These are phyloP conservation scores for Orgyia antiqua DNA, from an alignment of 2,888 invertebrate species.

Conservation along the genomic window DNA sequence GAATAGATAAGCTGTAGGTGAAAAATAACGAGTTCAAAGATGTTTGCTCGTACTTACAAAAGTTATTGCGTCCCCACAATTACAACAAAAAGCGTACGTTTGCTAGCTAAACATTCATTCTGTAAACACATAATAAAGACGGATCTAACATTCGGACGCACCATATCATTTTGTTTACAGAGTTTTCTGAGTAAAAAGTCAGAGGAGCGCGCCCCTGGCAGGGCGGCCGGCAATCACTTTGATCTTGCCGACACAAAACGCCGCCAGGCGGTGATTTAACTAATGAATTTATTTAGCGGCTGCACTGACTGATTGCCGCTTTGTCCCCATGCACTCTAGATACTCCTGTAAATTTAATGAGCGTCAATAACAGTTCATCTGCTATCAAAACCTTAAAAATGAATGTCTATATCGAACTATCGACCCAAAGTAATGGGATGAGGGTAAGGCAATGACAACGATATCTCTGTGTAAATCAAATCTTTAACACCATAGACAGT, in stretches of 20 bases:
- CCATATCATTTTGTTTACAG: slow-evolving; percentile 77
- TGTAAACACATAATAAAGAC: slow-evolving; percentile 73
- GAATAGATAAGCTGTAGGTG: background rate
- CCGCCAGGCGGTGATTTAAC: slow-evolving; percentile 77
- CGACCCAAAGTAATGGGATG: too few species aligned
- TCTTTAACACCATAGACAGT: too few species aligned
- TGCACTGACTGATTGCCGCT: slow-evolving; percentile 52
- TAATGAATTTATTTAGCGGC: slow-evolving; percentile 80
- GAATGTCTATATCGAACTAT: too few species aligned
- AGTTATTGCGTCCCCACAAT: slow-evolving; percentile 53
- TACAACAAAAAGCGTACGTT: slow-evolving; percentile 59
- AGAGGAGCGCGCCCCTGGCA: slow-evolving; percentile 64
- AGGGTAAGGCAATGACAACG: too few species aligned
- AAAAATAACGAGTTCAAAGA: slow-evolving; percentile 31
- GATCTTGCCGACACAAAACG: slow-evolving; percentile 77
- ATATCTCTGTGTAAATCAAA: too few species aligned
- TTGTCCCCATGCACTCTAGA: slow-evolving; percentile 30
- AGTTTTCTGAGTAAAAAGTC: slow-evolving; percentile 76
- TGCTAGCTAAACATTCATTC: slow-evolving; percentile 62
- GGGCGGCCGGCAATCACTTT: slow-evolving; percentile 63
- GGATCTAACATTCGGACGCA: slow-evolving; percentile 75
- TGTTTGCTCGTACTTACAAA: slow-evolving; percentile 39
- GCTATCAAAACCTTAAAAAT: too few species aligned
- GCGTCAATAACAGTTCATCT: too few species aligned
- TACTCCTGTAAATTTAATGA: slow-evolving; percentile 17